Conservation (phyloP, 2,797 vertebrate species). For the Karalla daura region DNA sequence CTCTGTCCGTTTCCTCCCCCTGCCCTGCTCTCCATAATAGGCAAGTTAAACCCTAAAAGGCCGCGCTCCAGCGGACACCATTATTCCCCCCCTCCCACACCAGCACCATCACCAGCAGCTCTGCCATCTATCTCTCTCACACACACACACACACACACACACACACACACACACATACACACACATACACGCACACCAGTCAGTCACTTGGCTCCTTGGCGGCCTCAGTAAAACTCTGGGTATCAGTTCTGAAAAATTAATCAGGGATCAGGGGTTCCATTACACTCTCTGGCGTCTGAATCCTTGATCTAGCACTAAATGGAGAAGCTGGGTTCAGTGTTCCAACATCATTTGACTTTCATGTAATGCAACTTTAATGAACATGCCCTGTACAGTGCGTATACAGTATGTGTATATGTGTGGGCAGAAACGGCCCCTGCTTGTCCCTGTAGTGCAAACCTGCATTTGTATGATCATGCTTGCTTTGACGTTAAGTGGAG, state of each 20-base stretch:
- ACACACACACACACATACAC: slow-evolving; percentile 9
- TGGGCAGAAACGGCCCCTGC: slow-evolving; percentile 29
- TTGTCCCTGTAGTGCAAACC: slow-evolving; percentile 71
- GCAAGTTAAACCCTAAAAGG: slow-evolving; percentile 80
- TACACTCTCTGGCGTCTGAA: slow-evolving; percentile 85
- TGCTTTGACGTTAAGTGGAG: slow-evolving; percentile 83
- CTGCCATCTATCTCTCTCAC: slow-evolving; percentile 8
- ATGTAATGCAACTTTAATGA: slow-evolving; percentile 91
- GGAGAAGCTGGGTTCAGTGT: slow-evolving; percentile 90
- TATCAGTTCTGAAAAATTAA: slow-evolving; percentile 89
- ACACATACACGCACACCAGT: slow-evolving; percentile 29
- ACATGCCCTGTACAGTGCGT: slow-evolving; percentile 29
- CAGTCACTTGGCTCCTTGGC: slow-evolving; percentile 66
- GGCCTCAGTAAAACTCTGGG: slow-evolving; percentile 76
- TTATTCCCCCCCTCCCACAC: slow-evolving; percentile 44
- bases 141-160: slow-evolving; percentile 21
- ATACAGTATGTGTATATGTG: slow-evolving; percentile 19
- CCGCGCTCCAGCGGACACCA: slow-evolving; percentile 74
- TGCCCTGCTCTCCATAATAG: slow-evolving; percentile 52
- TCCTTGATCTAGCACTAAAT: slow-evolving; percentile 90
- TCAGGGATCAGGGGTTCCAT: slow-evolving; percentile 88
- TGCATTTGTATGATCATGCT: slow-evolving; percentile 71
- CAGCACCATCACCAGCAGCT: background rate
- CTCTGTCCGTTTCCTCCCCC: slow-evolving; percentile 44
- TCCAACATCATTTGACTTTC: slow-evolving; percentile 96